Evolutionary conservation across 2,888 invertebrate genomes (phyloP).

Genomic region (Bugulina stolonifera): DNA sequence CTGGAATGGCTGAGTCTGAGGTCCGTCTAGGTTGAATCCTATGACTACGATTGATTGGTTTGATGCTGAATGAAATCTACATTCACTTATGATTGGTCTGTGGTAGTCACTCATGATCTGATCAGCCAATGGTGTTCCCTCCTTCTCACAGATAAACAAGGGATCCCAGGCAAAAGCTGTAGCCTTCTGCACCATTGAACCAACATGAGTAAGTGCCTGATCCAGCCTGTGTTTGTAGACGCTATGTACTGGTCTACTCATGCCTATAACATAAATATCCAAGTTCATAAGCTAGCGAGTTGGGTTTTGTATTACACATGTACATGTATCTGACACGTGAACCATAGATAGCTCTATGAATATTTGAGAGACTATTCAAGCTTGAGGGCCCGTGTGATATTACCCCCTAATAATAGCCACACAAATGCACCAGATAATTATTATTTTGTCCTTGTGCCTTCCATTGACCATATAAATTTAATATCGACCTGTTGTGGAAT

Average conservation of each 20-base stretch:
- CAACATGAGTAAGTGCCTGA: conserved; percentile 34
- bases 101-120: conserved; percentile 33
- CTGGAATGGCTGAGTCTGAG: conserved; percentile 34
- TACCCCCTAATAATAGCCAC: too few species aligned
- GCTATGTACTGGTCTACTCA: conserved; percentile 27
- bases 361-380: too few species aligned
- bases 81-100: conserved; percentile 38
- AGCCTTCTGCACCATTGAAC: conserved; percentile 35
- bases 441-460: too few species aligned
- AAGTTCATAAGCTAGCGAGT: too few species aligned
- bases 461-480: too few species aligned
- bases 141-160: conserved; percentile 37
- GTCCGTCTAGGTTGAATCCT: conserved; percentile 36
- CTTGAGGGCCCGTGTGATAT: too few species aligned
- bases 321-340: too few species aligned
- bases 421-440: too few species aligned
- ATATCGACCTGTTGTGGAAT: too few species aligned
- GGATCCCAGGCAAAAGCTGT: conserved; percentile 41
- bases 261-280: not conserved
- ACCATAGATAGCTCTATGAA: too few species aligned
- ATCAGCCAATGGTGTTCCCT: conserved; percentile 31
- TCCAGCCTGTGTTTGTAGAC: conserved; percentile 37
- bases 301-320: too few species aligned
- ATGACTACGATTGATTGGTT: conserved; percentile 41
- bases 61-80: conserved; percentile 36